These are phyloP conservation scores for Oenanthe melanoleuca DNA, from an alignment of 2,113 vertebrate species.

Conservation along the genomic window DNA sequence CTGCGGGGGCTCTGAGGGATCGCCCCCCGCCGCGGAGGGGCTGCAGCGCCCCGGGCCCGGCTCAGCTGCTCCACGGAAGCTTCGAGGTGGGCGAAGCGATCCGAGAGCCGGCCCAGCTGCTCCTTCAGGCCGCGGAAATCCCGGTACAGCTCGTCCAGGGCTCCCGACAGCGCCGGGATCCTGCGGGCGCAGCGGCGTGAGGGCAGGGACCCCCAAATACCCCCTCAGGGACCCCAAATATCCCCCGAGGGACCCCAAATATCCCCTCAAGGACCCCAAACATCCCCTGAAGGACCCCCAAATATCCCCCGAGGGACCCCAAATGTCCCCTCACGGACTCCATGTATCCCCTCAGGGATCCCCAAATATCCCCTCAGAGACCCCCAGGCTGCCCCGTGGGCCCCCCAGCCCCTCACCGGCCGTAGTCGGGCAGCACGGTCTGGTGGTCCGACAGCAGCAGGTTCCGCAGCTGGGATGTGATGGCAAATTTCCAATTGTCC, in stretches of 20 bases:
- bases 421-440: constrained; percentile 85
- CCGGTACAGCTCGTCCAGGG: constrained; percentile 79
- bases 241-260: too few species aligned
- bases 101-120: constrained; percentile 76
- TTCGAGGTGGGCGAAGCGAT: constrained; percentile 78
- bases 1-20: background rate
- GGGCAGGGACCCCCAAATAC: fast-evolving
- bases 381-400: too few species aligned
- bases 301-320: too few species aligned
- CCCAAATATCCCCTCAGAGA: fast-evolving
- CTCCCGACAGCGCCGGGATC: constrained; percentile 82
- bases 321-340: too few species aligned
- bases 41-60: constrained; percentile 31
- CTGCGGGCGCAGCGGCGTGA: constrained; percentile 29
- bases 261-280: too few species aligned
- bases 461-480: constrained; percentile 84
- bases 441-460: constrained; percentile 85
- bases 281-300: too few species aligned
- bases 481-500: constrained; percentile 90
- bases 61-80: constrained; percentile 76
- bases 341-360: fast-evolving
- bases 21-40: background rate
- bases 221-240: too few species aligned
- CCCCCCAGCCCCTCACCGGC: constrained; percentile 66
- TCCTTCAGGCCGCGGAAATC: constrained; percentile 85